phyloP scores from a whole-genome alignment of 1,140 invertebrate genomes.

The Probaryconus sp. region DNA sequence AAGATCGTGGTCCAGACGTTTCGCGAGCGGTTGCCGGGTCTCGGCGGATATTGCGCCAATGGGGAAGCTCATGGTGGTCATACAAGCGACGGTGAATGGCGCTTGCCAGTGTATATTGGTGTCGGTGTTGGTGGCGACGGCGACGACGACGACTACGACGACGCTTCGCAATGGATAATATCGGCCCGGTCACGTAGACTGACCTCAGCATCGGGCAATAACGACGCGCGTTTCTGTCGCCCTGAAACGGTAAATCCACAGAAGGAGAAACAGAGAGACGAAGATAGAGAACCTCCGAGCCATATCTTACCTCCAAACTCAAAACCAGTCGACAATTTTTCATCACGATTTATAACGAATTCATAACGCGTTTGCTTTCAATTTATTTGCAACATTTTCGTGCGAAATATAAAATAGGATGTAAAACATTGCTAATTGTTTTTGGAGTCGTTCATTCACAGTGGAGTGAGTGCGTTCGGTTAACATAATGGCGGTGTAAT shows the following conservation, averaged over 20 bases:
- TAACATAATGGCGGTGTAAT: too few species aligned
- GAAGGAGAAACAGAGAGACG: neutral
- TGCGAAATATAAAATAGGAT: neutral
- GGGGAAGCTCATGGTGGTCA: slow-evolving; percentile 67
- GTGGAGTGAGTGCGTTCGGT: too few species aligned
- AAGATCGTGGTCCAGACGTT: slow-evolving; percentile 44
- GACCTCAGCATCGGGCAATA: slow-evolving; percentile 76
- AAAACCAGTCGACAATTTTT: slow-evolving; percentile 21
- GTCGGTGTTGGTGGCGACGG: slow-evolving; percentile 64
- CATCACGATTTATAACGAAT: slow-evolving; percentile 1
- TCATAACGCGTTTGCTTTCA: neutral
- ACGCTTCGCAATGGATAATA: slow-evolving; percentile 68
- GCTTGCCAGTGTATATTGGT: too few species aligned
- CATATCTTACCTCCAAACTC: slow-evolving; percentile 9
- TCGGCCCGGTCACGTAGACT: slow-evolving; percentile 76
- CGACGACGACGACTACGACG: slow-evolving; percentile 64
- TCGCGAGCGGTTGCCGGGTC: slow-evolving; percentile 25
- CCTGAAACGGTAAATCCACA: slow-evolving; percentile 9
- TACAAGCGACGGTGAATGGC: slow-evolving; percentile 51
- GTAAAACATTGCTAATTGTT: slow-evolving; percentile 4
- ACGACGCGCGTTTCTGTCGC: slow-evolving; percentile 56
- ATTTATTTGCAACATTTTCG: slow-evolving; percentile 4
- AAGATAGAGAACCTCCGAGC: neutral
- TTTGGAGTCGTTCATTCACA: slow-evolving; percentile 2
- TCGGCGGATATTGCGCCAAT: slow-evolving; percentile 70